Evolutionary conservation across 2,113 vertebrate genomes (phyloP).

Genomic region (Ceyx melanurus): DNA sequence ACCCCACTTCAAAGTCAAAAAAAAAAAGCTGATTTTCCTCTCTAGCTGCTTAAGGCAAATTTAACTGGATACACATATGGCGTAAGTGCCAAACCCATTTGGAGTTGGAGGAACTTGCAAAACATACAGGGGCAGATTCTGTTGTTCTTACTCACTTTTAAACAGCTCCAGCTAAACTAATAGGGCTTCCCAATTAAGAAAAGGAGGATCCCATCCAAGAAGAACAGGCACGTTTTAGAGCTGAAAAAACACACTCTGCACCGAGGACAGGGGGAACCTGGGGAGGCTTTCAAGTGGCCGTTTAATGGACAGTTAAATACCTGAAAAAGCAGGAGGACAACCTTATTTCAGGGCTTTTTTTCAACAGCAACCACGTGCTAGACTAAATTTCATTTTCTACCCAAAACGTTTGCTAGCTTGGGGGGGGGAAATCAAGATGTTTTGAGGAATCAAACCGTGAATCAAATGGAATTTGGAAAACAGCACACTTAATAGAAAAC

Average conservation of each 20-base stretch:
- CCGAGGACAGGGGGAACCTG: not conserved
- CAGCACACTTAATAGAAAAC: too few species aligned
- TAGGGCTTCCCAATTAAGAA: slow-evolving; percentile 35
- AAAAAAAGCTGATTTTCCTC: slow-evolving; percentile 54
- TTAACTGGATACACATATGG: slow-evolving; percentile 53
- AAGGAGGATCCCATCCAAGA: not conserved
- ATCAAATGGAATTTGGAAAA: not conserved
- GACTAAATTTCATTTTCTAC: not conserved
- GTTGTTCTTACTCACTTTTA: slow-evolving; percentile 66
- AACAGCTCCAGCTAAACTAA: slow-evolving; percentile 37
- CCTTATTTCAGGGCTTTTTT: not conserved
- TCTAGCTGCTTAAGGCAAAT: slow-evolving; percentile 58
- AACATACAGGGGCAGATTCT: slow-evolving; percentile 62
- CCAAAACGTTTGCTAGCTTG: not conserved
- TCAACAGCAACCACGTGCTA: not conserved
- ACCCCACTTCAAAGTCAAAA: slow-evolving; percentile 59
- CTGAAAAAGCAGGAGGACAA: not conserved
- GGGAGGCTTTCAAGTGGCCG: not conserved
- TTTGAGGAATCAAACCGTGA: not conserved
- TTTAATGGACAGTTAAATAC: not conserved
- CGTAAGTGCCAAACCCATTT: slow-evolving; percentile 62
- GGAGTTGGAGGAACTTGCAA: slow-evolving; percentile 62
- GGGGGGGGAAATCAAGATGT: not conserved
- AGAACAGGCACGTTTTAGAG: not conserved
- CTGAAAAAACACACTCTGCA: not conserved